Evolutionary conservation across 2,113 vertebrate genomes (phyloP).

Genomic region (Alligator sinensis): DNA sequence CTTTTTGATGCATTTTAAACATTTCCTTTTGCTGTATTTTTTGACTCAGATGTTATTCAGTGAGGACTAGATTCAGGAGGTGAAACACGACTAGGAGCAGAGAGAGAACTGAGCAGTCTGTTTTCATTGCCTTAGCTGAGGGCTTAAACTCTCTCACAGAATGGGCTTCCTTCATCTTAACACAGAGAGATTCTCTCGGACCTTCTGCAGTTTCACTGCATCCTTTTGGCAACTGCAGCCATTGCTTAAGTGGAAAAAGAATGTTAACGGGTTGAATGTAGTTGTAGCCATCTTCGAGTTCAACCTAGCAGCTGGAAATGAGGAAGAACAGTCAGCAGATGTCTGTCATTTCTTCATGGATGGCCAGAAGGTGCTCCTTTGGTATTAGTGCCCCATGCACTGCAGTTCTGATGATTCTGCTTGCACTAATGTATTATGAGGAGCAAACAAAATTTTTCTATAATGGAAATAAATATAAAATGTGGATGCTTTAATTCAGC

Average conservation of each 20-base stretch:
- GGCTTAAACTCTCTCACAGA: neutral
- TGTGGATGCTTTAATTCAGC: too few relatives aligned
- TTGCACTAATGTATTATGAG: too few relatives aligned
- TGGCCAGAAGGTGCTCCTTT: neutral
- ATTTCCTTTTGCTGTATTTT: neutral
- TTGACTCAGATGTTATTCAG: neutral
- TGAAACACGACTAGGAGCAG: rapidly evolving
- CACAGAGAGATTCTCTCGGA: neutral
- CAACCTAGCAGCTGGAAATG: neutral
- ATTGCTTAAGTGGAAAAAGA: rapidly evolving
- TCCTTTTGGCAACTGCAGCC: neutral
- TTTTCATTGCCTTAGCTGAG: neutral
- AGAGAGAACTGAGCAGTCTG: neutral
- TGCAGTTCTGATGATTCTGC: neutral
- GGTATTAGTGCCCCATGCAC: rapidly evolving
- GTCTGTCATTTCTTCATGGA: rapidly evolving
- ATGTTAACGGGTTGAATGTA: neutral
- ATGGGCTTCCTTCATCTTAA: neutral
- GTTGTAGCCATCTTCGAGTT: neutral
- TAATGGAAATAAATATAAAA: too few relatives aligned
- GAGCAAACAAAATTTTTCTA: too few relatives aligned
- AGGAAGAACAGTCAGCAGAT: neutral
- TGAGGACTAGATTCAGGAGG: neutral
- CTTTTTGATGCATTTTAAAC: neutral
- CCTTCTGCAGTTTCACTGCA: neutral